A percentile compares a stretch with the other conserved stretches of the same genome.
phyloP scores from a whole-genome alignment of 2,888 invertebrate genomes.

The Tuta absoluta region DNA sequence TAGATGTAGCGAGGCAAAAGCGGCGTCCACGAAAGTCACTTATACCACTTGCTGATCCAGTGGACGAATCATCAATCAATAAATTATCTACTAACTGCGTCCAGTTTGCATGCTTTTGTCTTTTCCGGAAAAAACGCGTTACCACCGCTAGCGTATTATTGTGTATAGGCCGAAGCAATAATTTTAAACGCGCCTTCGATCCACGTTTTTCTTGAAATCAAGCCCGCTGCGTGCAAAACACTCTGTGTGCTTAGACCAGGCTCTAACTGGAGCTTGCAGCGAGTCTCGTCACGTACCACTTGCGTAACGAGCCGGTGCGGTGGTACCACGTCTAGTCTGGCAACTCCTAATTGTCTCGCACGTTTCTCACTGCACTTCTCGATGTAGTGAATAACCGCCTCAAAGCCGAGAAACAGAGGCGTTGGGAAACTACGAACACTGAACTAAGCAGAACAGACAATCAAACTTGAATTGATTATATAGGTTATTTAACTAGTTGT shows the following conservation, averaged over 20 bases:
- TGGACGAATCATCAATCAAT: too few relatives aligned
- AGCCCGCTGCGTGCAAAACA: too few relatives aligned
- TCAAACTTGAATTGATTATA: background rate
- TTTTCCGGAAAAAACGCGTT: too few relatives aligned
- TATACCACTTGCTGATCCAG: too few relatives aligned
- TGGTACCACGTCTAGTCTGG: constrained; percentile 39
- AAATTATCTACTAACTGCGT: too few relatives aligned
- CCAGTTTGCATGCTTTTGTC: too few relatives aligned
- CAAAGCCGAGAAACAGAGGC: constrained; percentile 1
- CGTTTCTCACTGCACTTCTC: constrained; percentile 5
- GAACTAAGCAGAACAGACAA: background rate
- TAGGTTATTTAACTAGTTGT: background rate
- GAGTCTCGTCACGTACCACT: constrained; percentile 50
- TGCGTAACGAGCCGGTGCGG: constrained; percentile 55
- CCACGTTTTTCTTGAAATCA: too few relatives aligned
- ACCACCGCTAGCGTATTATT: too few relatives aligned
- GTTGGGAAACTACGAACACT: background rate
- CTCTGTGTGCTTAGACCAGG: background rate
- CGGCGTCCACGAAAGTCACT: too few relatives aligned
- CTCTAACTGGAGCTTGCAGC: background rate
- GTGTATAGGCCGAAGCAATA: too few relatives aligned
- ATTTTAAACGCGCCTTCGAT: too few relatives aligned
- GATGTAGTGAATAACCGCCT: constrained; percentile 4
- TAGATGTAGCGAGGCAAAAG: too few relatives aligned
- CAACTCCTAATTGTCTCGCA: constrained; percentile 36